These are phyloP conservation scores for Ormyrus thymus DNA, from an alignment of 2,888 invertebrate species.

Conservation along the genomic window DNA sequence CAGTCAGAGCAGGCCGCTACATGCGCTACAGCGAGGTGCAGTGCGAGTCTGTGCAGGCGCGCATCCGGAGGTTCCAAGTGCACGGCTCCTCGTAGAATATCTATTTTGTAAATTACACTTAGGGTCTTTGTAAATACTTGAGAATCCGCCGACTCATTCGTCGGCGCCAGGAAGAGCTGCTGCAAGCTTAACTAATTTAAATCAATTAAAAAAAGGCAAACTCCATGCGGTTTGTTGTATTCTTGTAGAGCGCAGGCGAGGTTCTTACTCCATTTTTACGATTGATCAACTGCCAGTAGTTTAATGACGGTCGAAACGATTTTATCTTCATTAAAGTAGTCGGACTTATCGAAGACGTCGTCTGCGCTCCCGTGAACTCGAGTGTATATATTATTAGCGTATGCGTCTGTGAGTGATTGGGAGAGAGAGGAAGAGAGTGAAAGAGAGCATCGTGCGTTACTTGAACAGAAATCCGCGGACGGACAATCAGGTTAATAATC, in stretches of 20 bases:
- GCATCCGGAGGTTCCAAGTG: conserved; percentile 75
- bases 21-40: conserved; percentile 76
- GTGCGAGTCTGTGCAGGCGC: conserved; percentile 76
- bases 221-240: conserved; percentile 8
- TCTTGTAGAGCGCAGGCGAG: conserved; percentile 40
- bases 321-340: conserved; percentile 32
- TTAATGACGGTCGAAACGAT: conserved; percentile 26
- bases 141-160: conserved; percentile 7
- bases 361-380: conserved; percentile 43
- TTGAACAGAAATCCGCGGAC: conserved; percentile 41
- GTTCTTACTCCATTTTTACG: conserved; percentile 31
- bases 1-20: conserved; percentile 74
- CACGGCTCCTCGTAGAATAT: conserved; percentile 63
- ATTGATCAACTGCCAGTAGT: conserved; percentile 42
- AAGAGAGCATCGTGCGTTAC: conserved; percentile 20
- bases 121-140: conserved; percentile 37
- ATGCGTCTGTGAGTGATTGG: conserved; percentile 31
- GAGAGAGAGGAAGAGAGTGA: not conserved
- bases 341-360: not conserved
- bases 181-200: conserved; percentile 54
- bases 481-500: conserved; percentile 49
- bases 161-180: conserved; percentile 23
- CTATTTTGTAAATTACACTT: conserved; percentile 51
- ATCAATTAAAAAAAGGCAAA: conserved; percentile 6
- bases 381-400: conserved; percentile 47